Percentiles rank a stretch among this genome's conserved stretches.
Evolutionary conservation across 2,888 invertebrate species (phyloP).

Genomic region (Zhengitettix transpicula): DNA sequence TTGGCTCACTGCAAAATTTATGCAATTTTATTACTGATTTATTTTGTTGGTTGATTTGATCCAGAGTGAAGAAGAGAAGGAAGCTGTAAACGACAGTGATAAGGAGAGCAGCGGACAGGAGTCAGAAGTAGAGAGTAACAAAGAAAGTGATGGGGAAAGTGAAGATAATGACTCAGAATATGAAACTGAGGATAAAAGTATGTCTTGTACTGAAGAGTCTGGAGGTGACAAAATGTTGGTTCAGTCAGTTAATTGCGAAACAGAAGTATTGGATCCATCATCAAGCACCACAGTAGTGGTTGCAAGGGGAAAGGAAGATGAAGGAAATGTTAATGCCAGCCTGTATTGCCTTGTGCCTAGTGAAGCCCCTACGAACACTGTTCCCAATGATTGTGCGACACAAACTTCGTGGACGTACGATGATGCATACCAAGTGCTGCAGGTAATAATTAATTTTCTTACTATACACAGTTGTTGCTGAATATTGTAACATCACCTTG

Average conservation of each 20-base stretch:
- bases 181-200: neutral
- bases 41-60: too few species aligned
- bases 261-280: neutral
- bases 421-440: slow-evolving; percentile 25
- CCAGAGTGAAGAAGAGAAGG: neutral
- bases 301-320: neutral
- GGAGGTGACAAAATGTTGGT: neutral
- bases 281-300: neutral
- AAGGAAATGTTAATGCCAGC: neutral
- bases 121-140: too few species aligned
- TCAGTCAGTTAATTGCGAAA: neutral
- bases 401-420: slow-evolving; percentile 36
- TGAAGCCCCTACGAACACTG: neutral
- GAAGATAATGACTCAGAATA: neutral
- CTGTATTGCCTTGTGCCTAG: too few species aligned
- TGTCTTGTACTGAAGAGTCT: neutral
- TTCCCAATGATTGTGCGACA: slow-evolving; percentile 15
- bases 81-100: neutral
- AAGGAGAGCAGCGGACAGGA: too few species aligned
- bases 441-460: neutral
- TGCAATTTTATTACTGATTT: too few species aligned
- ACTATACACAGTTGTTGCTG: too few species aligned
- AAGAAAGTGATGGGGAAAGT: neutral
- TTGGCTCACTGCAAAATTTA: too few species aligned
- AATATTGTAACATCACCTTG: too few species aligned